phyloP scores from a whole-genome alignment of 1,140 invertebrate species.

The Nymphalis io region DNA sequence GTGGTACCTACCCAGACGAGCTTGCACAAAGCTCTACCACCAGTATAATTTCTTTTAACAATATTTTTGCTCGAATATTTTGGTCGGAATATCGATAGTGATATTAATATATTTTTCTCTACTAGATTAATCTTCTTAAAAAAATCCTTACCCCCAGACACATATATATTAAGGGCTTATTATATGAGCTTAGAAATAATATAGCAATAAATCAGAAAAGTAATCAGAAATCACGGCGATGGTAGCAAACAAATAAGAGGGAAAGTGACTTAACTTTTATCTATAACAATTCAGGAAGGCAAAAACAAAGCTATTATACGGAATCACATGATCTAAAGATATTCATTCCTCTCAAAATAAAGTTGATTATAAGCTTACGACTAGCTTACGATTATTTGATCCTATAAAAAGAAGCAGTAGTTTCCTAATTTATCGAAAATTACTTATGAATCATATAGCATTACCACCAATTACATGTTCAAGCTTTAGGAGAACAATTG shows the following conservation, averaged over 20 bases:
- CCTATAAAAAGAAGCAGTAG: not conserved
- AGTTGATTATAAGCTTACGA: not conserved
- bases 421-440: too few relatives aligned
- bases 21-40: too few relatives aligned
- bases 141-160: not conserved
- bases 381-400: not conserved
- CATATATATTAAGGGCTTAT: not conserved
- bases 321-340: conserved; percentile 42
- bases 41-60: too few relatives aligned
- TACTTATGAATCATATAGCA: too few relatives aligned
- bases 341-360: conserved; percentile 34
- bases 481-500: too few relatives aligned
- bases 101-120: too few relatives aligned
- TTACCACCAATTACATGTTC: too few relatives aligned
- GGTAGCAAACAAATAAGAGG: conserved; percentile 31
- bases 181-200: not conserved
- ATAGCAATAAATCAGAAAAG: conserved; percentile 29
- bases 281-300: conserved; percentile 44
- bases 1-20: too few relatives aligned
- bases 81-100: too few relatives aligned
- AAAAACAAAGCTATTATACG: conserved; percentile 59
- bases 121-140: not conserved
- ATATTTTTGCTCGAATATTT: too few relatives aligned
- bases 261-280: conserved; percentile 36
- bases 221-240: conserved; percentile 30